Percentiles rank a stretch among this genome's conserved stretches.
Conservation (phyloP, 1,140 invertebrate genomes). For the Xylocopa sonorina region DNA sequence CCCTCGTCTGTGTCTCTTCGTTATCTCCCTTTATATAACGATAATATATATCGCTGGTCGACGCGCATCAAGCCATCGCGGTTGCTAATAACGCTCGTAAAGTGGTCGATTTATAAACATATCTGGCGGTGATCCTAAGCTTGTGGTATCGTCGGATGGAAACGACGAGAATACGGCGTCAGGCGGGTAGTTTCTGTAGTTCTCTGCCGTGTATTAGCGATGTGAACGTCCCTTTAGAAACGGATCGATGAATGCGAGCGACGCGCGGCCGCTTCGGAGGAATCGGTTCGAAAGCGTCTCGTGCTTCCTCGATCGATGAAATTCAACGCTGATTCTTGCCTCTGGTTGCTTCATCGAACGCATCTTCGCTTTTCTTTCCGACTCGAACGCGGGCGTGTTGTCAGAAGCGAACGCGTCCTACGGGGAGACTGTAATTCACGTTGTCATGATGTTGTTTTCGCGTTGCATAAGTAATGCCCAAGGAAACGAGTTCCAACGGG, state of each 20-base stretch:
- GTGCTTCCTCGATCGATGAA: constrained; percentile 21
- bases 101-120: background rate
- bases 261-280: background rate
- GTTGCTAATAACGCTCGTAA: background rate
- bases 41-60: background rate
- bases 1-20: background rate
- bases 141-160: background rate
- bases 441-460: too few species aligned
- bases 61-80: background rate
- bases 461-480: too few species aligned
- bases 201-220: constrained; percentile 3
- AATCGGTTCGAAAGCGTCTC: constrained; percentile 33
- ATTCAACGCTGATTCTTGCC: background rate
- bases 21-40: background rate
- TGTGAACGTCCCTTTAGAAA: constrained; percentile 57
- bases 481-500: too few species aligned
- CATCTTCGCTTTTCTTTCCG: background rate
- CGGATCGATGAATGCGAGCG: constrained; percentile 52
- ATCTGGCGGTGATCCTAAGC: background rate
- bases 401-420: too few species aligned
- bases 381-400: too few species aligned
- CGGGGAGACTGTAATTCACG: background rate
- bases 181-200: background rate
- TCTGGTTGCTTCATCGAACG: background rate
- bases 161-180: too few species aligned